A percentile compares a stretch with the other conserved stretches of the same genome.
Conservation (phyloP, 2,888 invertebrate species). For the Hirtodrosophila histrioides region DNA sequence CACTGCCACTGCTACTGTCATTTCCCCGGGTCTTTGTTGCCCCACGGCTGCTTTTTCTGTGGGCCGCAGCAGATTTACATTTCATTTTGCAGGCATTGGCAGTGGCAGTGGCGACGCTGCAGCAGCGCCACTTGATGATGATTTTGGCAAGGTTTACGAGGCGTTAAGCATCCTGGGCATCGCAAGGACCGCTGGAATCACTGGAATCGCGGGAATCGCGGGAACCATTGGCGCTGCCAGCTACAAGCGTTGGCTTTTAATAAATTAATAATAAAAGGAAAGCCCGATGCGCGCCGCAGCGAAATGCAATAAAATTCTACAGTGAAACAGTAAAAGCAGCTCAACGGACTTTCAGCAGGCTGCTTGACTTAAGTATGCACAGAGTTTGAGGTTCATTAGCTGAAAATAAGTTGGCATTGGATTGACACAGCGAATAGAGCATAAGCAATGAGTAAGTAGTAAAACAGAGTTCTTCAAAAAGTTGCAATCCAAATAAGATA, state of each 20-base stretch:
- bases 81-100: conserved; percentile 55
- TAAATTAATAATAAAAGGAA: conserved; percentile 65
- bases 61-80: conserved; percentile 68
- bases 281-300: conserved; percentile 21
- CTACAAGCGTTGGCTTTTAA: conserved; percentile 63
- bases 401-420: conserved; percentile 29
- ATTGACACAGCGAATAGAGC: conserved; percentile 20
- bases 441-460: not conserved
- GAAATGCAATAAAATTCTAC: conserved; percentile 58
- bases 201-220: conserved; percentile 16
- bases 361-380: conserved; percentile 18
- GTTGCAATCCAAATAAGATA: not conserved
- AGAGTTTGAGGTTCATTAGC: conserved; percentile 65
- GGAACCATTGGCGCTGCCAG: conserved; percentile 11
- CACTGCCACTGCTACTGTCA: not conserved
- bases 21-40: conserved; percentile 38
- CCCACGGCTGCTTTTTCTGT: conserved; percentile 52
- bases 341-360: conserved; percentile 14
- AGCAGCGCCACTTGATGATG: conserved; percentile 45
- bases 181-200: conserved; percentile 24
- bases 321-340: conserved; percentile 26
- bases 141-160: conserved; percentile 73
- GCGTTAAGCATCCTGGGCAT: conserved; percentile 49
- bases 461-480: not conserved
- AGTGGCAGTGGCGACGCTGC: conserved; percentile 14